Evolutionary conservation across 2,888 invertebrate genomes (phyloP).

Genomic region (Gastrophysa polygoni): DNA sequence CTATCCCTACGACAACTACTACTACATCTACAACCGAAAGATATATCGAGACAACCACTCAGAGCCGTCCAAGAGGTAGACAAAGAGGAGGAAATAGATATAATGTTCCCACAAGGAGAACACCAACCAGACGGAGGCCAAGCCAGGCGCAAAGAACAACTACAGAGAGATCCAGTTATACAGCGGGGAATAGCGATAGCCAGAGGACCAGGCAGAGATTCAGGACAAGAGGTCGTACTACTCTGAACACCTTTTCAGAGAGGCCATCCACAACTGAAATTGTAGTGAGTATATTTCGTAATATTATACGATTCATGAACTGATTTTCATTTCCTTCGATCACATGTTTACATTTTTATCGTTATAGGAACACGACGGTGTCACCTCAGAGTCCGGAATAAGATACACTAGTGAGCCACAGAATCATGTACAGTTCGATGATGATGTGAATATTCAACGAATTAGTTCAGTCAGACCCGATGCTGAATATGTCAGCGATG

Average conservation of each 20-base stretch:
- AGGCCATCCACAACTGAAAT: constrained; percentile 43
- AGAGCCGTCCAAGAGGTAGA: constrained; percentile 51
- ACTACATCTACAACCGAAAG: constrained; percentile 46
- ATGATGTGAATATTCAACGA: constrained; percentile 36
- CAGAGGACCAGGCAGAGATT: constrained; percentile 46
- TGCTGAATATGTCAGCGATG: constrained; percentile 19
- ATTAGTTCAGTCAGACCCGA: constrained; percentile 25
- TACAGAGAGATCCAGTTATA: constrained; percentile 42
- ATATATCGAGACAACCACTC: constrained; percentile 50
- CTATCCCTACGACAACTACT: constrained; percentile 46
- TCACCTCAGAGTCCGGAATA: constrained; percentile 24
- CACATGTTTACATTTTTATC: too few relatives aligned
- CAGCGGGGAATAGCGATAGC: constrained; percentile 32
- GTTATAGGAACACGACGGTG: constrained; percentile 29
- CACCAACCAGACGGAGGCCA: constrained; percentile 58
- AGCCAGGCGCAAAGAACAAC: constrained; percentile 42
- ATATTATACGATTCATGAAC: too few relatives aligned
- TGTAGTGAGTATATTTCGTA: constrained; percentile 30
- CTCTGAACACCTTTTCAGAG: constrained; percentile 39
- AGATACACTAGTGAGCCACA: constrained; percentile 36
- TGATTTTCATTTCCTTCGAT: too few relatives aligned
- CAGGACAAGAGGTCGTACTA: constrained; percentile 50
- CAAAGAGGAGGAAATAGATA: constrained; percentile 60
- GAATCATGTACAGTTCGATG: constrained; percentile 47
- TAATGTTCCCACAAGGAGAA: constrained; percentile 57